Evolutionary conservation across 2,888 invertebrate genomes (phyloP).

Genomic region (Ophion costatus): DNA sequence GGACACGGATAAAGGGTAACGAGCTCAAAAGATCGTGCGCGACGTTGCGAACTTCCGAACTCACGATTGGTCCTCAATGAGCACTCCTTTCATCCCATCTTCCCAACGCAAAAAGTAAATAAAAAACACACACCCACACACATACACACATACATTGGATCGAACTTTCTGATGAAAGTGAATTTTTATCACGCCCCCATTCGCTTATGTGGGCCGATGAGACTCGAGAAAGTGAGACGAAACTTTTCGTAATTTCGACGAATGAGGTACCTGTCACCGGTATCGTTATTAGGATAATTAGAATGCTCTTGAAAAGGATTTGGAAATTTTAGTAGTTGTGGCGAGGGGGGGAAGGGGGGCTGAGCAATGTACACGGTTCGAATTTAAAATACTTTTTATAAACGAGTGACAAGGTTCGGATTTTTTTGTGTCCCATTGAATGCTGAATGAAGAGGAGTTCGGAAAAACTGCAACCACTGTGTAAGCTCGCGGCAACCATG

Average conservation of each 20-base stretch:
- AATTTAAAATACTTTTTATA: too few species aligned
- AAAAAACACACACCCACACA: too few species aligned
- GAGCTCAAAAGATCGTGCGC: constrained; percentile 55
- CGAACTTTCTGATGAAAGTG: constrained; percentile 42
- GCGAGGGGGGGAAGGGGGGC: too few species aligned
- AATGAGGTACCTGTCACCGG: constrained; percentile 3
- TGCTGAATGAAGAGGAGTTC: too few species aligned
- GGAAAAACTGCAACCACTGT: too few species aligned
- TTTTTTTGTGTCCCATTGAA: too few species aligned
- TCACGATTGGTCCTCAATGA: background rate
- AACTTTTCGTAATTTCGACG: background rate
- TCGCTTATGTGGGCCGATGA: background rate
- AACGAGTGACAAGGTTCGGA: too few species aligned
- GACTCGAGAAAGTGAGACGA: constrained; percentile 1
- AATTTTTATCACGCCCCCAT: constrained; percentile 23
- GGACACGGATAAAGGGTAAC: constrained; percentile 22
- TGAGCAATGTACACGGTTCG: too few species aligned
- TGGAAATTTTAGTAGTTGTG: background rate
- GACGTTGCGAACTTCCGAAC: constrained; percentile 38
- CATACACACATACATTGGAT: background rate
- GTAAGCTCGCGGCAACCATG: too few species aligned
- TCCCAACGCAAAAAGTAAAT: background rate
- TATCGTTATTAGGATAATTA: background rate
- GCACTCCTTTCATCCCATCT: background rate
- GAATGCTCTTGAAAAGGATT: background rate